These are phyloP conservation scores for Mesocentrotus franciscanus DNA, from an alignment of 53 echinoderm and acorn worm genomes.

Conservation along the genomic window DNA sequence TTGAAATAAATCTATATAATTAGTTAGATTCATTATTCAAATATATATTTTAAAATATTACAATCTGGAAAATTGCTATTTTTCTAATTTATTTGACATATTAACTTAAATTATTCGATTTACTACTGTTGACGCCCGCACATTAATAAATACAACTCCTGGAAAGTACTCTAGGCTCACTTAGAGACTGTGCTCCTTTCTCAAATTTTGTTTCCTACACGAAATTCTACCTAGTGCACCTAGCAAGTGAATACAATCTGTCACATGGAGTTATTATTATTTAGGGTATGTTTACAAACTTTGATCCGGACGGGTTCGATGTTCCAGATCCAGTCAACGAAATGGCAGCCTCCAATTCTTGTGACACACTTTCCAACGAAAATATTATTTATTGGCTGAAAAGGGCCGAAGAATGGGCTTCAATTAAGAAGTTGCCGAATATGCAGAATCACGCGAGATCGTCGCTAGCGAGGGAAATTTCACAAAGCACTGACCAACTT, in stretches of 20 bases:
- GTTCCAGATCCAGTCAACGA: not conserved
- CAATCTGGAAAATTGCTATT: too few species aligned
- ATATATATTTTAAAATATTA: too few species aligned
- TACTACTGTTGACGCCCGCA: too few species aligned
- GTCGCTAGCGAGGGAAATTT: slow-evolving; percentile 9
- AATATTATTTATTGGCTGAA: slow-evolving; percentile 43
- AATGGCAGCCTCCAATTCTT: not conserved
- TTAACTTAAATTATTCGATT: too few species aligned
- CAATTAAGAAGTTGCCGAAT: not conserved
- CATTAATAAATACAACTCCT: not conserved
- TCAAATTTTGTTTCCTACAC: not conserved
- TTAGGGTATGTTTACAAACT: too few species aligned
- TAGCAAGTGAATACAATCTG: not conserved
- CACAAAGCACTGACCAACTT: not conserved
- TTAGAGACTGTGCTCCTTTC: not conserved
- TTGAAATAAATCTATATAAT: too few species aligned
- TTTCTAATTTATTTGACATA: too few species aligned
- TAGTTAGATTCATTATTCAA: too few species aligned
- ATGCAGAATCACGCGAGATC: not conserved
- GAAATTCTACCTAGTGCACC: too few species aligned
- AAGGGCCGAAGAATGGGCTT: slow-evolving; percentile 39
- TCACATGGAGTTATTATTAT: not conserved
- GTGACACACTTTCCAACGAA: not conserved
- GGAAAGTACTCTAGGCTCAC: not conserved
- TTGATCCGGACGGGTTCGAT: not conserved